Base-by-base conservation (phyloP, 2,888 invertebrate genomes). In the Drosophila infuscata region DNA sequence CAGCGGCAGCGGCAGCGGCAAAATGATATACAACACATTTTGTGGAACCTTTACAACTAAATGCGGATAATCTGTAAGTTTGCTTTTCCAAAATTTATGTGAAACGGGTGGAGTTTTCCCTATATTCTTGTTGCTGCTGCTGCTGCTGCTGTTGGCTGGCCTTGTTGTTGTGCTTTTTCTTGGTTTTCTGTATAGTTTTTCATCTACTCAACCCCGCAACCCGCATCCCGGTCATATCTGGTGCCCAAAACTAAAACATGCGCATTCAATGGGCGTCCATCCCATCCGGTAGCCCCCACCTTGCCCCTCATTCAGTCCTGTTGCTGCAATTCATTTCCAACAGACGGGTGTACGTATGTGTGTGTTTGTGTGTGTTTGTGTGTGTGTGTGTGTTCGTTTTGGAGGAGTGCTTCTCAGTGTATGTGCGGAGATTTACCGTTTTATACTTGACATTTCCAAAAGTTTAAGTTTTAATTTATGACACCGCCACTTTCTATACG, bases 391-490 rank as follows among this genome's bases (percentile, higher is more conserved):
- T 57, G 41, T 57, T 46, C 46, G 46, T 43, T 57, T 67, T 80
- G 71, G 66, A 67, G 81, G 80, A 76, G 75, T 68, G 83, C 56
- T 72, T 49, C 59, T 74, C 66, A 67, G 79, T 81, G 64, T 80
- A 84, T 89, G 91, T 91, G 91, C 91, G 89, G 91, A 93, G 92
- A 92, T 93, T 92, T 92, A 92, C 93, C 92, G 92, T 92, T 92
- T 92, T 93, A 92, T 92, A 90, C 93, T 92, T 92, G 92, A 92
- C 93, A 92, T 92, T 92, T 92, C 90, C 92, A 92, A 92, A 92
- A 92, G 92, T 92, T 93, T 92, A 92, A 92, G 93, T 92, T 92
- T 92, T 93, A 92, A 92, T 92, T 92, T 92, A 92, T 93, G 92
- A 92, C 93, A 92, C 92, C 91, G 91, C 90, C 90, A 74, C 91